Evolutionary conservation across 1,140 invertebrate species (phyloP), one percentile per base, ranked within the genome.

Genomic region (Doryteuthis pealeii): DNA sequence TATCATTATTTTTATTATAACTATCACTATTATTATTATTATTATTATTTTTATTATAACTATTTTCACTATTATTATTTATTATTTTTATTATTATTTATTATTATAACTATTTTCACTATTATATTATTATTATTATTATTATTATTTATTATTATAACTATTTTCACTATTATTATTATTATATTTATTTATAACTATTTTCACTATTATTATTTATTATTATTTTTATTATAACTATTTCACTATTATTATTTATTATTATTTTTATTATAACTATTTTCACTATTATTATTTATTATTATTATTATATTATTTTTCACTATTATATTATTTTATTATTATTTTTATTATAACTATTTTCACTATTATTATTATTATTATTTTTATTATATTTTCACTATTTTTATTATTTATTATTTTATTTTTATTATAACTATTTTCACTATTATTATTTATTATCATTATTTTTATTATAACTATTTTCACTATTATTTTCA

Each of bases 121-220:
- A 49, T 49, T 49, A 49, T 49, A 49, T 49, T 49, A 49, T 49
- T 49, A 49, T 49, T 49, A 49, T 49, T 49, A 49, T 22, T 49
- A 49, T 49, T 49, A 49, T 49, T 49, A 49, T 49, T 10, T 49
- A 10, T 49, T 49, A 10, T 10, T 49, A 10, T 49, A 10, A 49
- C 45, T 49, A 49, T 10, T 49, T 10, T 49, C 22, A 49, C 22
- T 49, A 49, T 22, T 49, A 49, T 49, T 49, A 22, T 49, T 49
- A 49, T 49, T 49, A 49, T 49, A 10, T 10, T 49, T 49, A 49
- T 49, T 49, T 10, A 22, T 49, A n/a, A 49, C 22, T 49, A 49
- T 49, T 49, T 10, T 49, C 22, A 49, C 22, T 49, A 49, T 49
- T 8, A 49, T 22, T 49, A 49, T 49, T 49, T 10, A 49, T 49